phyloP scores from a whole-genome alignment of 2,797 vertebrate genomes.

The Melopsittacus undulatus region DNA sequence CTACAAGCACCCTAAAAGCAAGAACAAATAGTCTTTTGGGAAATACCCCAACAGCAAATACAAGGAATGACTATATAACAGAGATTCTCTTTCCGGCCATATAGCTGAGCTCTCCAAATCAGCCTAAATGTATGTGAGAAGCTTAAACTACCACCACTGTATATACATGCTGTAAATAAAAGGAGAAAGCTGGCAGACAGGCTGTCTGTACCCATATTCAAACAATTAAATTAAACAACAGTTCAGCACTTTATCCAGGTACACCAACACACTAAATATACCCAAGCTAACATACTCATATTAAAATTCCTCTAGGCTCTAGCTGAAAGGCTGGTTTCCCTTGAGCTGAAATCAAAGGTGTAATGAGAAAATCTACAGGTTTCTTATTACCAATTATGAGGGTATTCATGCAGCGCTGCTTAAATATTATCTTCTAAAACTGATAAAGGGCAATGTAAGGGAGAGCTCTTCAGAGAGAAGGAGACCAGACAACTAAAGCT shows the following conservation, averaged over 20 bases:
- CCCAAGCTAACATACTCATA: neutral
- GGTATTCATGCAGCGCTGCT: neutral
- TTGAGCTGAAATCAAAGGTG: constrained; percentile 30
- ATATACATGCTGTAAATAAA: neutral
- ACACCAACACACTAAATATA: neutral
- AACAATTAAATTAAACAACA: neutral
- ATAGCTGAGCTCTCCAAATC: neutral
- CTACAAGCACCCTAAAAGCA: neutral
- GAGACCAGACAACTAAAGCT: constrained; percentile 16
- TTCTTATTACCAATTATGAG: constrained; percentile 42
- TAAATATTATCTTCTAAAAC: constrained; percentile 48
- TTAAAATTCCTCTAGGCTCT: constrained; percentile 22
- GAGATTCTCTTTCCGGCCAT: neutral
- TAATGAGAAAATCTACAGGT: neutral
- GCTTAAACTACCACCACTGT: neutral
- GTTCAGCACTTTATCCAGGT: neutral
- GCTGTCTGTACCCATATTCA: neutral
- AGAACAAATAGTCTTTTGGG: neutral
- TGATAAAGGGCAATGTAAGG: neutral
- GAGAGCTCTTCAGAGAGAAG: neutral
- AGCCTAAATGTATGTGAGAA: neutral
- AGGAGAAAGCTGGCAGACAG: neutral
- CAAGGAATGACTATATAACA: neutral
- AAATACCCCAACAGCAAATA: neutral
- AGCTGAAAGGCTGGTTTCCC: neutral